These are phyloP conservation scores for Andrena hattorfiana DNA, from an alignment of 2,888 invertebrate species.

Conservation along the genomic window DNA sequence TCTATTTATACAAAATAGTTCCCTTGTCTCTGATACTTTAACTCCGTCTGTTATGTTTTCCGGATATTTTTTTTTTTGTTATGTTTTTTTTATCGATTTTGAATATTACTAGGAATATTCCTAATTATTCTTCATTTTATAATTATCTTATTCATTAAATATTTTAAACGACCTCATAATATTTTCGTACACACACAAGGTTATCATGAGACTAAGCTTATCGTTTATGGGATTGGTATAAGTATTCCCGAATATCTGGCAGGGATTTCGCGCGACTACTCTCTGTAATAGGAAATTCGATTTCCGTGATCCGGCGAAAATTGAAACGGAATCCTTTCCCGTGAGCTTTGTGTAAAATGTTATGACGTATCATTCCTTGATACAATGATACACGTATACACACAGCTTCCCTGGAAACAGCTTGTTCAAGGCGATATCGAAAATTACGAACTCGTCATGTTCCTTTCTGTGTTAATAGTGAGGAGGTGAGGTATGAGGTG, in stretches of 20 bases:
- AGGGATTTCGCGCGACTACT: conserved; percentile 49
- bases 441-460: conserved; percentile 1
- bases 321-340: conserved; percentile 75
- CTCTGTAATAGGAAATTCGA: conserved; percentile 69
- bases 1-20: no score
- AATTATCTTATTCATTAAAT: not conserved
- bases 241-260: conserved; percentile 44
- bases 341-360: conserved; percentile 49
- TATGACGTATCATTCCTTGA: conserved; percentile 30
- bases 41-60: not conserved
- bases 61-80: no score
- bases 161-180: not conserved
- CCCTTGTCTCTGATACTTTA: not conserved
- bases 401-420: not conserved
- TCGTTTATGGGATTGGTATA: conserved; percentile 44
- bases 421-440: not conserved
- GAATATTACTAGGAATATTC: not conserved
- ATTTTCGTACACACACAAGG: not conserved
- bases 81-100: no score
- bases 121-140: not conserved
- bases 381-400: conserved; percentile 1
- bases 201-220: conserved; percentile 14
- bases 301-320: conserved; percentile 74
- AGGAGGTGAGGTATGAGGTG: no score
- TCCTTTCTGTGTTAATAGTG: not conserved